Evolutionary conservation across 2,888 invertebrate genomes (phyloP), one percentile per base, ranked within the genome.

Genomic region (Melanostoma scalare): DNA sequence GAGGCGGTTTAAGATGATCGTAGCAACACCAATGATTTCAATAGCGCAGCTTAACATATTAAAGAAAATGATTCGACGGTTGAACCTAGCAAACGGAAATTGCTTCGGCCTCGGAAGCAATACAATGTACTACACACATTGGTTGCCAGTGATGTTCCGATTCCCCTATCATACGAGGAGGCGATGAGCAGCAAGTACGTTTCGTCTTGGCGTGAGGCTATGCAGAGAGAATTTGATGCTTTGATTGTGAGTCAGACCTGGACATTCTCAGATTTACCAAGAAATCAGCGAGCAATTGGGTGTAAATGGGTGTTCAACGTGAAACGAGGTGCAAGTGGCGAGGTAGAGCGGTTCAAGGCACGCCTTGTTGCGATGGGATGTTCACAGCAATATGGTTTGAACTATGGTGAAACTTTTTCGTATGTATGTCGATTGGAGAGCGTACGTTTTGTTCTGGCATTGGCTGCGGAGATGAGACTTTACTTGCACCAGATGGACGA

Each of bases 231-330:
- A 52, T 78, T 84, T 35, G 55, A 50, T 38, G 73, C 81, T 10
- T 44, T 85, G 31, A 75, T 73, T 10, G 58, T 50, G 36, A 86
- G 80, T 46, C 50, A 79, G 36, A 86, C 86, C 6, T 86, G 86
- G 85, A 3, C 6, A 30, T 50, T 82, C 8, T 71, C 68, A 4
- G 81, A 46, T 4, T 46, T 46, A 46, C 85, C 79, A 20, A 8
- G 30, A n/a, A 71, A 67, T 58, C 63, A 78, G 9, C 71, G 20
- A 50, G 60, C 85, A 20, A 85, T 86, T 55, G 68, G 68, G 0
- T 72, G 73, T 33, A 86, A 61, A 42, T 86, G 86, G 85, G 85
- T 85, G 3, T 87, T n/a, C n/a, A n/a, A n/a, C n/a, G n/a, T n/a
- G n/a, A n/a, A n/a, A n/a, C 50, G 60, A n/a, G 52, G 76, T 65